Evolutionary conservation across 2,888 invertebrate species (phyloP).

Genomic region (Eurytoma californica): DNA sequence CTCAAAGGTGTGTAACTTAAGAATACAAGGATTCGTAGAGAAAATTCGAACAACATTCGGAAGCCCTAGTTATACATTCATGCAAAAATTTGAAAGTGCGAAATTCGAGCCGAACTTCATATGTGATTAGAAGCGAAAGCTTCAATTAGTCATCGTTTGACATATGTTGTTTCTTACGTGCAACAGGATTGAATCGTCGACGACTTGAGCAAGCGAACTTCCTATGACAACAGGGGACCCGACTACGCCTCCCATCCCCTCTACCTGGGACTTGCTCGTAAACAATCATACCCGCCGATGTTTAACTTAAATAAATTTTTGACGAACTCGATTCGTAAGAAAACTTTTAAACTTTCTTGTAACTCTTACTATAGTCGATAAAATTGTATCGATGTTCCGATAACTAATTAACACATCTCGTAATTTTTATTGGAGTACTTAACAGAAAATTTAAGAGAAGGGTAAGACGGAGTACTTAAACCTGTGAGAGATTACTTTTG

Average conservation of each 20-base stretch:
- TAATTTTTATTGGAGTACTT: conserved; percentile 10
- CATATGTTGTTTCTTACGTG: conserved; percentile 70
- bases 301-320: conserved; percentile 19
- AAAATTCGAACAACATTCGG: no score
- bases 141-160: conserved; percentile 27
- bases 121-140: conserved; percentile 11
- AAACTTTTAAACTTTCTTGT: conserved; percentile 22
- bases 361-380: conserved; percentile 11
- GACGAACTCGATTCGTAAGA: conserved; percentile 33
- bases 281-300: conserved; percentile 8
- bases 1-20: no score
- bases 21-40: no score
- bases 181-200: conserved; percentile 69
- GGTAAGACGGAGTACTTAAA: no score
- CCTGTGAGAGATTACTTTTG: no score
- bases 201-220: conserved; percentile 60
- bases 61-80: no score
- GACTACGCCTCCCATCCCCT: conserved; percentile 21
- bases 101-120: conserved; percentile 14
- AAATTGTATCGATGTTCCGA: conserved; percentile 22
- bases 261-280: conserved; percentile 39
- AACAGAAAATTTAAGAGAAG: no score
- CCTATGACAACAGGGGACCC: conserved; percentile 54
- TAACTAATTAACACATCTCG: conserved; percentile 17
- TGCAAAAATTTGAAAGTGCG: background rate